Conservation (phyloP, 35 echinoderm and acorn worm species). For the Ophiothrix spiculata region DNA sequence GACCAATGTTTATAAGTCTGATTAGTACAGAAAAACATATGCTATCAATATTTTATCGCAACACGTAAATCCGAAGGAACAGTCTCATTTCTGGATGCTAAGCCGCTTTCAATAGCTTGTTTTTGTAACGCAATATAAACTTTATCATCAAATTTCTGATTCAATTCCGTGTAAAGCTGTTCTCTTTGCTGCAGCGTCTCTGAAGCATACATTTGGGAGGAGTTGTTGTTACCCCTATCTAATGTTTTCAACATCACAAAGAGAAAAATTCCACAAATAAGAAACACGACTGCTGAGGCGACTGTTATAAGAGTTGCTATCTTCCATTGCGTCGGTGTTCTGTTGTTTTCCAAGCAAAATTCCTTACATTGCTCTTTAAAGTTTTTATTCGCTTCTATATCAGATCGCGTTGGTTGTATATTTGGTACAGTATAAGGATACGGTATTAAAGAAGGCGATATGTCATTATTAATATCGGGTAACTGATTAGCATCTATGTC, state of each 20-base stretch:
- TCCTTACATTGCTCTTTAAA: background rate
- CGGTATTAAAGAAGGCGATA: background rate
- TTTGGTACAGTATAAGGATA: background rate
- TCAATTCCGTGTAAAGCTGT: background rate
- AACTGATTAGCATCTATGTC: background rate
- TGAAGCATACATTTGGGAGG: background rate
- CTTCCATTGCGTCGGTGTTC: background rate
- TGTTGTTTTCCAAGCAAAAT: background rate
- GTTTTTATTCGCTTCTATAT: background rate
- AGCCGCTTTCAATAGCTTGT: background rate
- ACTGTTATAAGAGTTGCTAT: background rate
- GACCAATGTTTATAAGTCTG: too few species aligned
- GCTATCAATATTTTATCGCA: background rate
- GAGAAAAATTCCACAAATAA: background rate
- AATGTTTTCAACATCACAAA: background rate
- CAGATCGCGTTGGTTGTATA: background rate
- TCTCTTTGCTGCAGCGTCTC: background rate
- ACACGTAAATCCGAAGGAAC: background rate
- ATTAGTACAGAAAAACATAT: too few species aligned
- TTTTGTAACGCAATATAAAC: background rate
- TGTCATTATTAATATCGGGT: background rate
- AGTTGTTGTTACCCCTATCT: background rate
- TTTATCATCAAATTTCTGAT: conserved; percentile 13
- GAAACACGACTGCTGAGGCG: background rate
- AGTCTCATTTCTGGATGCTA: background rate